Percentiles rank a stretch among this genome's conserved stretches.
Evolutionary conservation across 2,888 invertebrate species (phyloP).

Genomic region (Phortica magna): DNA sequence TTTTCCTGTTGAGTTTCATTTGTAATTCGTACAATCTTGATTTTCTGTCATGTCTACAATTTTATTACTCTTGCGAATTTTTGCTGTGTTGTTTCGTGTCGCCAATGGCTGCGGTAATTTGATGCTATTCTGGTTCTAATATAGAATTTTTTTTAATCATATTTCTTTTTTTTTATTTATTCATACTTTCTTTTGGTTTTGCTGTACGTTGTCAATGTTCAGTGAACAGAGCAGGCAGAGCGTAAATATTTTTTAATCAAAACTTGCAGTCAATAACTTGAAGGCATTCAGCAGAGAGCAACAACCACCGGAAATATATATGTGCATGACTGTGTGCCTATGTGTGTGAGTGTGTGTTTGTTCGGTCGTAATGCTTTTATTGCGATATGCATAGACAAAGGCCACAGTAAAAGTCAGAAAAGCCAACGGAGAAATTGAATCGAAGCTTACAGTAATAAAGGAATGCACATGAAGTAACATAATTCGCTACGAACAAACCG

Average conservation of each 20-base stretch:
- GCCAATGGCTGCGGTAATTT: not conserved
- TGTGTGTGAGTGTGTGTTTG: not conserved
- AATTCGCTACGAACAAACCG: no score
- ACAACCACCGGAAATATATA: constrained; percentile 1
- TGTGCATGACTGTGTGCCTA: not conserved
- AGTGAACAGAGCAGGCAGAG: constrained; percentile 24
- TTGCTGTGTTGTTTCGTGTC: not conserved
- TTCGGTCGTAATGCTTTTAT: not conserved
- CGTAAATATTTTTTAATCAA: constrained; percentile 59
- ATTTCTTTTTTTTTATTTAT: not conserved
- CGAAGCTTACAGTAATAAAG: no score
- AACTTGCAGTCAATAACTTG: constrained; percentile 56
- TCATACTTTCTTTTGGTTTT: not conserved
- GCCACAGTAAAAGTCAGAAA: not conserved
- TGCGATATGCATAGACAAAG: constrained; percentile 10
- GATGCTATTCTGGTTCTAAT: not conserved
- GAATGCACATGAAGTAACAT: no score
- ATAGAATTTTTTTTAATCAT: not conserved
- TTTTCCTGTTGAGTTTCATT: no score
- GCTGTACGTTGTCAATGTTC: not conserved
- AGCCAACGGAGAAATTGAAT: not conserved
- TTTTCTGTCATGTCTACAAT: no score
- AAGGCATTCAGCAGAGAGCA: constrained; percentile 29
- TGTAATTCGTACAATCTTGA: no score
- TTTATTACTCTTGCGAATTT: not conserved